Percentiles rank a stretch among this genome's conserved stretches.
Evolutionary conservation across 1,140 invertebrate genomes (phyloP).

Genomic region (Solenopsis invicta): DNA sequence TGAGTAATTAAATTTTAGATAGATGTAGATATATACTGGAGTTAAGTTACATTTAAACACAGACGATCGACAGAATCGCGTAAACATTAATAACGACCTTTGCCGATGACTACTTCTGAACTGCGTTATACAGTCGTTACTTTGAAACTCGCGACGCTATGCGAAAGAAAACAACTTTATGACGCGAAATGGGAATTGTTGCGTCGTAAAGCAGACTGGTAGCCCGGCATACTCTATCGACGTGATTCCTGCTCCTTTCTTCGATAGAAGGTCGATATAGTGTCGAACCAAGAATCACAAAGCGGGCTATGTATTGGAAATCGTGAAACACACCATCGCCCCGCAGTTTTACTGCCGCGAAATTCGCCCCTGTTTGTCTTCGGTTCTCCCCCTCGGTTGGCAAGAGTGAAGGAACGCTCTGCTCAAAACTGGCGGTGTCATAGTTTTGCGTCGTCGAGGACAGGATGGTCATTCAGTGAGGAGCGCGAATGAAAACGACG

Average conservation of each 20-base stretch:
- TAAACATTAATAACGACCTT: conserved; percentile 22
- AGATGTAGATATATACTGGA: no score
- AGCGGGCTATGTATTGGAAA: conserved; percentile 22
- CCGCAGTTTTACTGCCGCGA: conserved; percentile 34
- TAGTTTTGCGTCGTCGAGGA: background rate
- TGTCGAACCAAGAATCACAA: background rate
- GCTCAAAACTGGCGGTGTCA: conserved; percentile 8
- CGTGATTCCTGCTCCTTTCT: background rate
- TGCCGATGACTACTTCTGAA: background rate
- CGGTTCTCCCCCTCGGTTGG: background rate
- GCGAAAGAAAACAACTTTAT: conserved; percentile 79
- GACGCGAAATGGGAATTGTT: conserved; percentile 78
- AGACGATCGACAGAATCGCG: background rate
- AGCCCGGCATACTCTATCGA: conserved; percentile 8
- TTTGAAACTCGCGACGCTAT: background rate
- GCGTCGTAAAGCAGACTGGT: conserved; percentile 69
- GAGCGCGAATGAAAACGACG: conserved; percentile 56
- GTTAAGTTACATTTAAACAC: background rate
- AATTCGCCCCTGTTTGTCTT: conserved; percentile 29
- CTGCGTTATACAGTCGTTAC: background rate
- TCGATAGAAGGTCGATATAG: background rate
- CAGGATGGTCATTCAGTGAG: background rate
- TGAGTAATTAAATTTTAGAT: no score
- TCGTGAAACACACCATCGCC: background rate
- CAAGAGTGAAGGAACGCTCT: background rate